Conservation (phyloP, 2,888 invertebrate species). For the Clusia tigrina region DNA sequence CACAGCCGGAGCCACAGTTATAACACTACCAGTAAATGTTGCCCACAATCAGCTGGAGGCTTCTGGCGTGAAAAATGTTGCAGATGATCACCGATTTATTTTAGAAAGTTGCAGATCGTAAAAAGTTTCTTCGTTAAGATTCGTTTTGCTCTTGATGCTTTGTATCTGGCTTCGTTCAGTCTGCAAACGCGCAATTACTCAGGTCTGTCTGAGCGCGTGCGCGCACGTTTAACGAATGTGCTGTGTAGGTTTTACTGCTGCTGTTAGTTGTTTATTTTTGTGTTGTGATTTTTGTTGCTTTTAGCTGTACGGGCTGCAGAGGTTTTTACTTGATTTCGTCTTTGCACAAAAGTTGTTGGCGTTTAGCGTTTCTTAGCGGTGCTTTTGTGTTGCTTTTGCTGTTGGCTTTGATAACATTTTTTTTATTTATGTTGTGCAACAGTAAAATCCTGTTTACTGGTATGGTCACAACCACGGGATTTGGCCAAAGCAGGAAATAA, state of each 20-base stretch:
- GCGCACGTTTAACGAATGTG: neutral
- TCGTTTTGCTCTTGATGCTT: neutral
- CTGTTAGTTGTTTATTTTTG: slow-evolving; percentile 39
- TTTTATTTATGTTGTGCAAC: no score
- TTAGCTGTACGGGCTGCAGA: slow-evolving; percentile 19
- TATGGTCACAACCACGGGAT: no score
- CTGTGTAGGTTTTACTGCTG: slow-evolving; percentile 36
- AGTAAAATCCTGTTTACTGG: no score
- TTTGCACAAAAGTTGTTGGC: neutral
- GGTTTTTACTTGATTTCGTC: slow-evolving; percentile 20
- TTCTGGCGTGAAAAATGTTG: no score
- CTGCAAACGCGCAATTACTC: neutral
- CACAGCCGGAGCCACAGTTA: neutral
- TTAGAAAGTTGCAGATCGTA: slow-evolving; percentile 6
- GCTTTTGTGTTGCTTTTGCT: neutral
- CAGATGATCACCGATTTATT: neutral
- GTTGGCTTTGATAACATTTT: neutral
- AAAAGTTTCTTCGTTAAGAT: neutral
- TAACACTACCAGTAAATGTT: neutral
- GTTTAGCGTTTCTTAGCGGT: neutral
- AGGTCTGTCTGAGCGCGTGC: neutral
- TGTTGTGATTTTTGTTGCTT: slow-evolving; percentile 40
- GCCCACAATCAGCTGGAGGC: neutral
- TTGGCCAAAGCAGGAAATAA: no score
- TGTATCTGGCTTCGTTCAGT: neutral